Base-by-base conservation (phyloP, 2,888 invertebrate species). In the Pseudococcus viburni region DNA sequence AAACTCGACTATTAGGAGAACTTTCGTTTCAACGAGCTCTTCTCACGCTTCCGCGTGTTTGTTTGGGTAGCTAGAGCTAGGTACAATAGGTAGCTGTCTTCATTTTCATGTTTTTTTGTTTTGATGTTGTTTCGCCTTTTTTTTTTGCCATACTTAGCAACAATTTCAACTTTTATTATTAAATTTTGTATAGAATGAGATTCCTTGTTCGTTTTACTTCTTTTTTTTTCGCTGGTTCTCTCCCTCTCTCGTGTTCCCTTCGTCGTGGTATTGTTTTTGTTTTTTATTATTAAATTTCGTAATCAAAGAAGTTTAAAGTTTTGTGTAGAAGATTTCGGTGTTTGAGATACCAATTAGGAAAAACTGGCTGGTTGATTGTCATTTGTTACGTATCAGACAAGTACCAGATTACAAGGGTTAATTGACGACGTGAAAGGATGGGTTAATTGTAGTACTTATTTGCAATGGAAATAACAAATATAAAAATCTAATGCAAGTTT, bases 121-220 rank as follows among this genome's bases (percentile, higher is more conserved):
- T 33, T 33, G 26, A 33, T 33, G 26, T 33, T 33, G 26, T 33
- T 33, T 1, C 26, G 26, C 26, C 3, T 33, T 33, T 33, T 33
- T 33, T 33, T 33, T 1, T 33, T 33, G 26, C 26, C 26, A 33
- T 33, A 33, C 26, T 33, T 33, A 33, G 3, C 26, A 73, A 73
- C 68, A 73, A 33, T 73, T 73, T 73, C 68, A 73, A 73, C 68
- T 73, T 73, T 73, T 73, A 33, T 73, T 73, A 73, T 73, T 73
- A 73, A 73, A 73, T 73, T 73, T 73, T 26, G 68, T 73, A 5
- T 26, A 12, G 26, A 26, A 73, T 73, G 33, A 73, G 26, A 73
- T 73, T 73, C 33, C 33, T 17, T 12, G 26, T 73, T 51, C 17
- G 3, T 33, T 33, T 33, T 33, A 33, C 26, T 1, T 51, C 51